Evolutionary conservation across 2,797 vertebrate genomes (phyloP), one percentile per base, ranked within the genome.

Genomic region (Octomys mimax): DNA sequence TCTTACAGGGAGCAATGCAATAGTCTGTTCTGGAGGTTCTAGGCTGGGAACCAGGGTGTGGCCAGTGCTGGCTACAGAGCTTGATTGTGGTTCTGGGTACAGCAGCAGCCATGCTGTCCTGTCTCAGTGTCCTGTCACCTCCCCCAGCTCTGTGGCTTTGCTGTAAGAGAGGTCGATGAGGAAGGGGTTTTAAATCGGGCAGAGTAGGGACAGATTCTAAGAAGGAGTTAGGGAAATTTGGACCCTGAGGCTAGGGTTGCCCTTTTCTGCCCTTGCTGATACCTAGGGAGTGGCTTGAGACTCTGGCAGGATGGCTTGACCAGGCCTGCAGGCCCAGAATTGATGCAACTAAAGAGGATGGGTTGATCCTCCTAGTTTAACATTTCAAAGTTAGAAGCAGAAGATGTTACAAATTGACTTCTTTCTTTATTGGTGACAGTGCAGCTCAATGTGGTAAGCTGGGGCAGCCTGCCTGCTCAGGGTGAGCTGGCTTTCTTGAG

Each of bases 11-110:
- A 39, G 33, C 68, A 70, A 22, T 75, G 3, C 22, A 24, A 3
- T 11, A 2, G 36, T 8, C 4, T 4, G 2, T 24, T n/a, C 49
- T 22, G 0, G 1, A 21, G 6, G 46, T 28, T 46, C 5, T 5
- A 28, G 42, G 24, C 18, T 33, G 12, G 26, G 36, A 75, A 12
- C 49, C 4, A 52, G 11, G 59, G 26, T 42, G 49, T 21, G 19
- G 8, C 24, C 54, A 12, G 31, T 14, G 22, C 4, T 49, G 14
- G 16, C 3, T 0, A 0, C 28, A 49, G 62, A 46, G 1, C 42
- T 62, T 49, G 1, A 1, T 24, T 21, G 31, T 10, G 3, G 49
- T 5, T 28, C 33, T 28, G 24, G 2, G 14, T 22, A 6, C 1
- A 11, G 64, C 18, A 18, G 18, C 16, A 3, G 8, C 12, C 22